Evolutionary conservation across 2,113 vertebrate genomes (phyloP).

Genomic region (Archilochus colubris): DNA sequence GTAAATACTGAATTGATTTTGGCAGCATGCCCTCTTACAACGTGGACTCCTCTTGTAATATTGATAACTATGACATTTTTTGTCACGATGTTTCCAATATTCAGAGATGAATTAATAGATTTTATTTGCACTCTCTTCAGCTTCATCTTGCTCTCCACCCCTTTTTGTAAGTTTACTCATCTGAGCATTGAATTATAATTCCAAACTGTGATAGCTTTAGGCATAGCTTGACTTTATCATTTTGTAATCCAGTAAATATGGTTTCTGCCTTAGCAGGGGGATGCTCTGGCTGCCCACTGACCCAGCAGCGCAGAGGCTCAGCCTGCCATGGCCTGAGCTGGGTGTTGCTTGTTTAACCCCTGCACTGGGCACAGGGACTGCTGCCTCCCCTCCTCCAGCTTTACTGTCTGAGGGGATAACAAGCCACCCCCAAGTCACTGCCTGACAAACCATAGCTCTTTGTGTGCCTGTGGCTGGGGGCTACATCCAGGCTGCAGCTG

Average conservation of each 20-base stretch:
- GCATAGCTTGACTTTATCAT: background rate
- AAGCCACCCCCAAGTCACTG: background rate
- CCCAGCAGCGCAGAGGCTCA: background rate
- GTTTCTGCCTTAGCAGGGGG: background rate
- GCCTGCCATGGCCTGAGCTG: rapidly evolving
- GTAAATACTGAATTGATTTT: background rate
- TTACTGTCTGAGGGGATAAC: too few relatives aligned
- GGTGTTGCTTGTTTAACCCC: rapidly evolving
- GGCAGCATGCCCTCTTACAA: background rate
- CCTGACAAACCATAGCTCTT: background rate
- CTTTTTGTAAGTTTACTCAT: background rate
- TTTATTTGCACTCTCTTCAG: background rate
- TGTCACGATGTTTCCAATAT: background rate
- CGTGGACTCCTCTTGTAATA: background rate
- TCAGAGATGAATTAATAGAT: background rate
- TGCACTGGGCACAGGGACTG: rapidly evolving
- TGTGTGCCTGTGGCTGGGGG: rapidly evolving
- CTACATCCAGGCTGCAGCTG: background rate
- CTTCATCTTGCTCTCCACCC: background rate
- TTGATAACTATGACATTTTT: background rate
- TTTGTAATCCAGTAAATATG: background rate
- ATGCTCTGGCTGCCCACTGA: rapidly evolving
- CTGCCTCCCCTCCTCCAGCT: background rate
- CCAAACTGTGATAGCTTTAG: background rate
- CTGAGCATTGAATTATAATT: background rate